Evolutionary conservation across 2,797 vertebrate species (phyloP).

Genomic region (Mareca strepera): DNA sequence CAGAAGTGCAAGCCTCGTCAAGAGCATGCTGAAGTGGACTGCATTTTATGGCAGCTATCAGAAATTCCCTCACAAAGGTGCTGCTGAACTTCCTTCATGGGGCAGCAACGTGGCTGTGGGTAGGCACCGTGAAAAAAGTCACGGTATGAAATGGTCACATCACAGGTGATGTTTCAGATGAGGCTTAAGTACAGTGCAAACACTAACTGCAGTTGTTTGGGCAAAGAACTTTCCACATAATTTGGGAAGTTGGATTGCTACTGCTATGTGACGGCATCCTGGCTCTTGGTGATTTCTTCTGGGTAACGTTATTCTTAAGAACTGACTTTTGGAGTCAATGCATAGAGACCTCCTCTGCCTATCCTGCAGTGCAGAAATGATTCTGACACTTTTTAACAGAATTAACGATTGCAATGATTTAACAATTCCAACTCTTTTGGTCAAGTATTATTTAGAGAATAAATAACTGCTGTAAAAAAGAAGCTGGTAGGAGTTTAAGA

Average conservation of each 20-base stretch:
- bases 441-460: not conserved
- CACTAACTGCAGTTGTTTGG: not conserved
- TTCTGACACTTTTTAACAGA: not conserved
- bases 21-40: not conserved
- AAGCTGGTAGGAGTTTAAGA: not conserved
- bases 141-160: fast-evolving
- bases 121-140: not conserved
- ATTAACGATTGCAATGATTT: not conserved
- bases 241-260: not conserved
- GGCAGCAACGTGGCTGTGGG: not conserved
- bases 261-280: not conserved
- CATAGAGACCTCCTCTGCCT: not conserved
- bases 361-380: not conserved
- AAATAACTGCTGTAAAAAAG: not conserved
- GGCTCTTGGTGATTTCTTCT: not conserved
- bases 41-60: not conserved
- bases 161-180: not conserved
- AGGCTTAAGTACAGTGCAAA: not conserved
- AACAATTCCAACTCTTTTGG: not conserved
- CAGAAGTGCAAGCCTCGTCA: fast-evolving
- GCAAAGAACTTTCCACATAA: not conserved
- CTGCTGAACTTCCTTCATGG: not conserved
- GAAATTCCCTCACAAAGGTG: fast-evolving
- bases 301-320: not conserved
- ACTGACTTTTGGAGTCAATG: fast-evolving